phyloP scores from a whole-genome alignment of 2,888 invertebrate species.

The Prenolepis imparis region DNA sequence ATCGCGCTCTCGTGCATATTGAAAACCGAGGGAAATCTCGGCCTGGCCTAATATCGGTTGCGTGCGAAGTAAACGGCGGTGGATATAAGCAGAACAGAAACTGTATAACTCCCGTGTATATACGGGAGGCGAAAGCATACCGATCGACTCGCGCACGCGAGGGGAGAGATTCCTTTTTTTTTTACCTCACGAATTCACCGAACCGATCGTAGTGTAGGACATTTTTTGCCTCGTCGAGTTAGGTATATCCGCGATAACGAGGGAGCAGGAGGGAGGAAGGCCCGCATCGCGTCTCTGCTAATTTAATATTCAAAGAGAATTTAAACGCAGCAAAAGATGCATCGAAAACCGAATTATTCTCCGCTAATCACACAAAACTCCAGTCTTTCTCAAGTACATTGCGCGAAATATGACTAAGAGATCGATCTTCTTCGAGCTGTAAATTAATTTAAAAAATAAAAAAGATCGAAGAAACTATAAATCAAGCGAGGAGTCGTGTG shows the following conservation, averaged over 20 bases:
- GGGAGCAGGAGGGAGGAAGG: no score
- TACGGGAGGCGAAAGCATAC: conserved; percentile 5
- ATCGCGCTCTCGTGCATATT: conserved; percentile 54
- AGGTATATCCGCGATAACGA: background rate
- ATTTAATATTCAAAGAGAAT: conserved; percentile 28
- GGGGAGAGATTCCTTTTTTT: conserved; percentile 11
- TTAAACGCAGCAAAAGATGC: background rate
- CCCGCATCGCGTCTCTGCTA: background rate
- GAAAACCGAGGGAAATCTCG: conserved; percentile 41
- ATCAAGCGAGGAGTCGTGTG: background rate
- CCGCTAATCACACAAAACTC: background rate
- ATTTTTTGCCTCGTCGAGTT: background rate
- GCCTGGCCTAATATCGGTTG: conserved; percentile 48
- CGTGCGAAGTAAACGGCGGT: conserved; percentile 43
- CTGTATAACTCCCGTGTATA: conserved; percentile 17
- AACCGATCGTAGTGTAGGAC: conserved; percentile 10
- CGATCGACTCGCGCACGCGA: conserved; percentile 37
- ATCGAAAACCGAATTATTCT: background rate
- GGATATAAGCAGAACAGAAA: conserved; percentile 15
- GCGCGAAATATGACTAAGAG: background rate
- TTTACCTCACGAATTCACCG: background rate
- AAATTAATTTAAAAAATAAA: no score
- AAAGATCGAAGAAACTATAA: no score
- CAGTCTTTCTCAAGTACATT: background rate
- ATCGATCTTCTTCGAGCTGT: background rate